A percentile compares a stretch with the other conserved stretches of the same genome.
Conservation (phyloP, 1,140 invertebrate species). For the Acarapis woodi region DNA sequence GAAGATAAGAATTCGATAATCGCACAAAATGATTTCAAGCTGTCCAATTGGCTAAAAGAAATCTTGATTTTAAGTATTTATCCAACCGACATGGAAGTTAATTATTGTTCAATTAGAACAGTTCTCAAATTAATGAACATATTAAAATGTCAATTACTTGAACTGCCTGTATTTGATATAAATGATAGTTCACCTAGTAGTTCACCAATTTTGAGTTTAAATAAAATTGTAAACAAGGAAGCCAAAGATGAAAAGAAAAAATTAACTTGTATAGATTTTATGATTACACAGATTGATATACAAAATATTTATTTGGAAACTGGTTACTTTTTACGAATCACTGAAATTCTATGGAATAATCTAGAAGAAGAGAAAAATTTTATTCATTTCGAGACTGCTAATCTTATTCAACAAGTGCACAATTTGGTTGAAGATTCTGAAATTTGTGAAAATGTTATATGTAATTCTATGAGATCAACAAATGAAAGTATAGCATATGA, state of each 20-base stretch:
- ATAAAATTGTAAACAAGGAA: not conserved
- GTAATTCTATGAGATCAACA: conserved; percentile 20
- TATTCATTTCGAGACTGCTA: conserved; percentile 30
- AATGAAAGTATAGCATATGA: conserved; percentile 17
- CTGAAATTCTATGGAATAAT: conserved; percentile 33
- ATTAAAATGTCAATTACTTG: not conserved
- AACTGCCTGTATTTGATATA: conserved; percentile 1
- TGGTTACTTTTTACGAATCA: conserved; percentile 22
- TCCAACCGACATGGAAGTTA: conserved; percentile 8
- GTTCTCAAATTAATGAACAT: not conserved
- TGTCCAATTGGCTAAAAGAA: not conserved
- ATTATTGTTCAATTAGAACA: conserved; percentile 9
- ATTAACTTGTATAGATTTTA: conserved; percentile 12
- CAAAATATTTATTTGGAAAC: conserved; percentile 12
- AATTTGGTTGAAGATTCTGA: conserved; percentile 28
- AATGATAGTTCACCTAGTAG: conserved; percentile 8
- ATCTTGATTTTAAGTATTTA: not conserved
- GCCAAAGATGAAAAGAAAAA: not conserved
- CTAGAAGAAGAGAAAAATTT: conserved; percentile 25
- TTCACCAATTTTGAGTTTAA: conserved; percentile 8
- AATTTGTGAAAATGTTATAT: conserved; percentile 36
- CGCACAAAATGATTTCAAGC: not conserved
- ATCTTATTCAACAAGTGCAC: conserved; percentile 35
- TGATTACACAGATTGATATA: conserved; percentile 14
- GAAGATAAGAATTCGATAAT: not conserved